Evolutionary conservation across 1,140 invertebrate species (phyloP).

Genomic region (Argopecten irradians): DNA sequence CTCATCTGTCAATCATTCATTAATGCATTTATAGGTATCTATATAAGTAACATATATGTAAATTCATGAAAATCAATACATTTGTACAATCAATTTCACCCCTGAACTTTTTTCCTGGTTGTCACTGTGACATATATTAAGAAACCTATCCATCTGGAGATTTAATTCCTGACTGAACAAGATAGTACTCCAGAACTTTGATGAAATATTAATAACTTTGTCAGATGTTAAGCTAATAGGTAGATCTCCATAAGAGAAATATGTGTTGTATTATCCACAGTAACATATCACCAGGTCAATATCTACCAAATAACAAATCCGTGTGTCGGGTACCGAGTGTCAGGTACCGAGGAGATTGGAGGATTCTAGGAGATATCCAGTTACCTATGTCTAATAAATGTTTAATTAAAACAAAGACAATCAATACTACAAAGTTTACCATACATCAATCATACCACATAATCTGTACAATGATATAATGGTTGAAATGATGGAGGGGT

Average conservation of each 20-base stretch:
- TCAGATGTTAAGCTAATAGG: neutral
- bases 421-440: neutral
- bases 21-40: neutral
- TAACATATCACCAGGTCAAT: neutral
- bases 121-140: conserved; percentile 23
- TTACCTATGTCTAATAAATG: neutral
- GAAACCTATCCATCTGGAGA: conserved; percentile 7
- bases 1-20: neutral
- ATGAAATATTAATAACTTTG: neutral
- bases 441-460: neutral
- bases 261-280: neutral
- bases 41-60: neutral
- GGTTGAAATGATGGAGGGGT: no score
- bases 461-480: no score
- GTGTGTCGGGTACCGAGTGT: no score
- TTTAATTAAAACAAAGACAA: neutral
- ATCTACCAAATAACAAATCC: conserved; percentile 1
- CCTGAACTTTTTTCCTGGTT: conserved; percentile 26
- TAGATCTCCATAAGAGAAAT: neutral
- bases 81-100: conserved; percentile 10
- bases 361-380: no score
- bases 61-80: neutral
- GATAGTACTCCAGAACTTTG: neutral
- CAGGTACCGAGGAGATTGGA: no score
- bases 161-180: neutral